Evolutionary conservation across 2,797 vertebrate genomes (phyloP), one percentile per base, ranked within the genome.

Genomic region (Saxicola maurus): DNA sequence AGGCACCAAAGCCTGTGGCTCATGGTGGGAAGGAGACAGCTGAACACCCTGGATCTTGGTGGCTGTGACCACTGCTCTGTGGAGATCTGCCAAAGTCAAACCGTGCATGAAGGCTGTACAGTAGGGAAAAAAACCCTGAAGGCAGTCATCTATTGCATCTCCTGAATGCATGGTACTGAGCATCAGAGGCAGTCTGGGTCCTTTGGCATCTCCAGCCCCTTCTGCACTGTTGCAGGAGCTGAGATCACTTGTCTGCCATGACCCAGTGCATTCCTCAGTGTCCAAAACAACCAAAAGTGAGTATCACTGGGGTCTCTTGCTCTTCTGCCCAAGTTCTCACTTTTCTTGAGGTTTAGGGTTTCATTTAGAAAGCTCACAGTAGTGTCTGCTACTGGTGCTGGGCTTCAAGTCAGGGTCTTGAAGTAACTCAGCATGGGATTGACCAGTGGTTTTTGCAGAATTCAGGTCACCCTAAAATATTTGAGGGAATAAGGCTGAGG

Each of bases 1-100:
- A 33, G 46, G 25, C 9, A 7, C 23, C 17, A 8, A 42, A 46
- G 27, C 42, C 43, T 15, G 5, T 73, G 27, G 40, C 24, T 80
- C 3, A 1, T 0, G 1, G n/a, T 55, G n/a, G 53, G 25, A 81
- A 17, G 0, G 0, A 61, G 37, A 43, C 24, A 24, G 51, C 21
- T 64, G 42, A 61, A 33, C 28, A 28, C 20, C 8, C 30, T 46
- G 61, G 15, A 15, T 51, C 16, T 28, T 30, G 4, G 19, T 85
- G 72, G 27, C 52, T 56, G 31, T 64, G n/a, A 23, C 66, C 46
- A 10, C 43, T 64, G 38, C 49, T 66, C 20, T 73, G 9, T 33
- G n/a, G 53, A 86, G 57, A 38, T 57, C 24, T 61, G 66, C 48
- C 28, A 7, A 11, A 59, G 42, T 56, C 42, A 67, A 79, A 49